A percentile compares a stretch with the other conserved stretches of the same genome.
These are phyloP conservation scores for Phymatocera aterrima DNA, from an alignment of 2,888 invertebrate species.

Conservation along the genomic window DNA sequence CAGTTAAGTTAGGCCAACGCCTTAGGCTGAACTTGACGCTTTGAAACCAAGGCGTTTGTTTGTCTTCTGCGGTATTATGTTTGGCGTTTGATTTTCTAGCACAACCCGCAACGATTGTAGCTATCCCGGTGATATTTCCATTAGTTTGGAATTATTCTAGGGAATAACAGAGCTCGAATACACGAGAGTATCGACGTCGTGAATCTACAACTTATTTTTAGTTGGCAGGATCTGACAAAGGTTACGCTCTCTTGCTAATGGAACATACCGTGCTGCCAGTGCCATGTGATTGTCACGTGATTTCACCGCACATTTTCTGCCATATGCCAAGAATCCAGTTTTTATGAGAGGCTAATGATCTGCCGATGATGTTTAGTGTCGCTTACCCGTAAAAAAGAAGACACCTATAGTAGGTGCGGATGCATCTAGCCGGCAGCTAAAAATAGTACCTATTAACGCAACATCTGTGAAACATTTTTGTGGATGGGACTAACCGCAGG, in stretches of 20 bases:
- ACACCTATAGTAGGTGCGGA: neutral
- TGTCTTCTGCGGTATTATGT: slow-evolving; percentile 39
- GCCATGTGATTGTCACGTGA: slow-evolving; percentile 51
- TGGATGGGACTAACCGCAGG: neutral
- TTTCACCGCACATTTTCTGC: slow-evolving; percentile 54
- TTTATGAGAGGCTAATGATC: slow-evolving; percentile 41
- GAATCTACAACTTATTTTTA: slow-evolving; percentile 26
- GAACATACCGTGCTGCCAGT: slow-evolving; percentile 14
- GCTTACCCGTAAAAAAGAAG: slow-evolving; percentile 37
- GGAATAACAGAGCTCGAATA: neutral
- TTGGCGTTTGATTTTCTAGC: slow-evolving; percentile 33
- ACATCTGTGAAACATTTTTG: slow-evolving; percentile 38
- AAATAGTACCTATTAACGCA: slow-evolving; percentile 39
- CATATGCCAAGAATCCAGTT: slow-evolving; percentile 36
- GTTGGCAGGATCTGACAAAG: slow-evolving; percentile 23
- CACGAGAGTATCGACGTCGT: neutral
- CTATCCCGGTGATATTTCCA: neutral
- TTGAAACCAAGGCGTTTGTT: slow-evolving; percentile 42
- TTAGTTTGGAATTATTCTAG: neutral
- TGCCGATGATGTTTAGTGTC: slow-evolving; percentile 41
- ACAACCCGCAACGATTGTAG: neutral
- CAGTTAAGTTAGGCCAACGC: slow-evolving; percentile 60
- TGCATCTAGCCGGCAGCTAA: neutral
- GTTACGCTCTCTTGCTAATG: slow-evolving; percentile 52
- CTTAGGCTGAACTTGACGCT: slow-evolving; percentile 43